A percentile compares a stretch with the other conserved stretches of the same genome.
These are phyloP conservation scores for Leguminivora glycinivorella DNA, from an alignment of 1,140 invertebrate genomes.

Conservation along the genomic window DNA sequence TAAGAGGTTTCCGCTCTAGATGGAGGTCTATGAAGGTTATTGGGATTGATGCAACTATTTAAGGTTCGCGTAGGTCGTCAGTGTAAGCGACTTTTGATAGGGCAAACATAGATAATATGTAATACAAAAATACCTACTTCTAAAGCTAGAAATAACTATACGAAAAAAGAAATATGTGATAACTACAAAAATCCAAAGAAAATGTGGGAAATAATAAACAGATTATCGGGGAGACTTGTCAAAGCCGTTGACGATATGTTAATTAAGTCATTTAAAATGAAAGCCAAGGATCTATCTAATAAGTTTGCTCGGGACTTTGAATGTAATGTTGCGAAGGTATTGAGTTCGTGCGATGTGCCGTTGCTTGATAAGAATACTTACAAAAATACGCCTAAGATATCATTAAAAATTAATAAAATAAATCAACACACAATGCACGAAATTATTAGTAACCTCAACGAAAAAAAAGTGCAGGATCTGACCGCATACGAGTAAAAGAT, in stretches of 20 bases:
- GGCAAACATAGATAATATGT: too few relatives aligned
- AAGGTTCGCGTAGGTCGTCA: slow-evolving; percentile 19
- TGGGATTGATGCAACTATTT: slow-evolving; percentile 44
- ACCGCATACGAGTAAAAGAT: slow-evolving; percentile 3
- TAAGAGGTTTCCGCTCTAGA: slow-evolving; percentile 60
- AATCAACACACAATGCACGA: background rate
- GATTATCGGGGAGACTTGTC: background rate
- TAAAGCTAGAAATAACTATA: too few relatives aligned
- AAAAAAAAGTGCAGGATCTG: slow-evolving; percentile 18
- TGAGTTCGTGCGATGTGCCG: background rate
- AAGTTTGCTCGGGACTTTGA: background rate
- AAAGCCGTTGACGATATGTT: too few relatives aligned
- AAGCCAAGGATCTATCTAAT: background rate
- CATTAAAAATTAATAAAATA: slow-evolving; percentile 6
- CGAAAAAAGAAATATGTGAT: too few relatives aligned
- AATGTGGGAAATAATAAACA: slow-evolving; percentile 26
- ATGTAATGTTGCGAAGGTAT: background rate
- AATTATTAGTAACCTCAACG: background rate
- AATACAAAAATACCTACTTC: too few relatives aligned
- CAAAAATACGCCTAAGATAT: background rate
- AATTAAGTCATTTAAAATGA: too few relatives aligned
- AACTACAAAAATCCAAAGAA: slow-evolving; percentile 6
- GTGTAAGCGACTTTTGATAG: slow-evolving; percentile 33
- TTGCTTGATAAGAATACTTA: background rate
- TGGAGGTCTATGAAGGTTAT: slow-evolving; percentile 51